Conservation (phyloP, 2,113 vertebrate species). For the Heterotilapia buettikoferi region DNA sequence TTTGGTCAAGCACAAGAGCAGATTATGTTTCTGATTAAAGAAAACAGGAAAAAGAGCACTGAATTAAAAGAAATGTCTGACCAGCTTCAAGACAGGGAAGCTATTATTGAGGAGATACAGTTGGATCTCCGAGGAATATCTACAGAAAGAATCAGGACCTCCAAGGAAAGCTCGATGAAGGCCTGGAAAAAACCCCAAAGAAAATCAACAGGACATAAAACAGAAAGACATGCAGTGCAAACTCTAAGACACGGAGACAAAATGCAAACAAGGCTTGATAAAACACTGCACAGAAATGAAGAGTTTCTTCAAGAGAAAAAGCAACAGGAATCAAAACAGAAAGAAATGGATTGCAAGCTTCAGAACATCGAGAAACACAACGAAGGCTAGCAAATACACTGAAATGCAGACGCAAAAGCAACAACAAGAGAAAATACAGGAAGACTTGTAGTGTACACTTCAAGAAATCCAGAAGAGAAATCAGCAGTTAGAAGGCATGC, state of each 20-base stretch:
- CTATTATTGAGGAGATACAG: background rate
- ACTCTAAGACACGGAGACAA: background rate
- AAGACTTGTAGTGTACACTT: background rate
- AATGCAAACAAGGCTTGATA: background rate
- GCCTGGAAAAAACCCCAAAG: background rate
- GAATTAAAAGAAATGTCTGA: background rate
- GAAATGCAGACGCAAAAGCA: background rate
- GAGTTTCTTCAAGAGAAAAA: background rate
- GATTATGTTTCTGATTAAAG: background rate
- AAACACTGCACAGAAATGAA: background rate
- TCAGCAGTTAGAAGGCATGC: background rate
- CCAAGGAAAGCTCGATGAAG: background rate
- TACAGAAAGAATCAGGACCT: background rate
- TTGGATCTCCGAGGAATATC: background rate
- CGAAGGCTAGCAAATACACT: background rate
- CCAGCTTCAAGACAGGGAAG: background rate
- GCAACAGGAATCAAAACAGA: rapidly evolving
- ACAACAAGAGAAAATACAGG: background rate
- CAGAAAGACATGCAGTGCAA: background rate
- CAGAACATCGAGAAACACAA: background rate
- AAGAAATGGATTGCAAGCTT: background rate
- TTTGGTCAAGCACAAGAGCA: background rate
- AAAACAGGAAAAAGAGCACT: background rate
- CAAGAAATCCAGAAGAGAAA: background rate
- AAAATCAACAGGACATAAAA: background rate